These are phyloP conservation scores for Ochropleura leucogaster DNA, from an alignment of 2,888 invertebrate species.

Conservation along the genomic window DNA sequence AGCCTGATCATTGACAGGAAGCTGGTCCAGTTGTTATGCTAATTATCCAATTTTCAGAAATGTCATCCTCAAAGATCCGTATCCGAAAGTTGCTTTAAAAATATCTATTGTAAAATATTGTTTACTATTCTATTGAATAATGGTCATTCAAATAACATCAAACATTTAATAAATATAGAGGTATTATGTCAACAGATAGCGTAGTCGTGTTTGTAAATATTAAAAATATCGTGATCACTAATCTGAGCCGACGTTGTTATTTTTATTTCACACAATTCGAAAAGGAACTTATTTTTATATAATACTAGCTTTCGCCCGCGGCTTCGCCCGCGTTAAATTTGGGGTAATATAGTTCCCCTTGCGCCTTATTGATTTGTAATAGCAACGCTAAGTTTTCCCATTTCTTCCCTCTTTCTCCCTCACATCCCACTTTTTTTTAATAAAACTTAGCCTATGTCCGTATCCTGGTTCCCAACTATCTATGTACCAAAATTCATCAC, in stretches of 20 bases:
- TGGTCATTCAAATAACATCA: neutral
- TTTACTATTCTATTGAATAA: slow-evolving; percentile 5
- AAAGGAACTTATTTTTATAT: neutral
- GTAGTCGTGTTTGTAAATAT: neutral
- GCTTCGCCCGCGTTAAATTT: too few relatives aligned
- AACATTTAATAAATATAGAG: neutral
- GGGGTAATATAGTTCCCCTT: too few relatives aligned
- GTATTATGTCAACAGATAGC: neutral
- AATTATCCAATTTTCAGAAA: neutral
- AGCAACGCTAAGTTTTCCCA: too few relatives aligned
- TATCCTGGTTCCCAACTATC: too few relatives aligned
- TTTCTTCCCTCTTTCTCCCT: too few relatives aligned
- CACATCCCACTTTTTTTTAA: too few relatives aligned
- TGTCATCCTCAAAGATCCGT: neutral
- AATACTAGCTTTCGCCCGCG: too few relatives aligned
- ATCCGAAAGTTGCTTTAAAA: neutral
- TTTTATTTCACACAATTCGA: neutral
- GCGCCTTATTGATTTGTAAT: too few relatives aligned
- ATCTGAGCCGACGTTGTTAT: neutral
- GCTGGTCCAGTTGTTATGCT: neutral
- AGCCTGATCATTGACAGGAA: too few relatives aligned
- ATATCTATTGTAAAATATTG: neutral
- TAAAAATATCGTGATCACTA: neutral
- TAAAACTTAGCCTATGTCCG: too few relatives aligned
- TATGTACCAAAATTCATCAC: too few relatives aligned